These are phyloP conservation scores for Drosophila pruinosa DNA, from an alignment of 1,140 invertebrate species.

Conservation along the genomic window DNA sequence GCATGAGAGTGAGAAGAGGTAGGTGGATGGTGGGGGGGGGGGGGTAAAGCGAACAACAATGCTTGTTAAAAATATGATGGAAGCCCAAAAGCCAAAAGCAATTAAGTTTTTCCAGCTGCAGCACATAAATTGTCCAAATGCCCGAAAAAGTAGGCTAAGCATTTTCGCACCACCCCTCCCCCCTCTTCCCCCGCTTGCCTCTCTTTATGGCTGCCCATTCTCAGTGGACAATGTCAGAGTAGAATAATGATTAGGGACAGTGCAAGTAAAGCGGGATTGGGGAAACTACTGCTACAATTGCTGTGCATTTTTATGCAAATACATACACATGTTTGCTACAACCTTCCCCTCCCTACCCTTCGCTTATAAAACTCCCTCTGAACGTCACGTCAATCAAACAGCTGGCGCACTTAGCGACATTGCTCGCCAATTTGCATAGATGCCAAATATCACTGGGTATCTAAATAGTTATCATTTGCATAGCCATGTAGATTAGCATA, in stretches of 20 bases:
- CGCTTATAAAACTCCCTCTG: neutral
- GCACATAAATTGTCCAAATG: slow-evolving; percentile 18
- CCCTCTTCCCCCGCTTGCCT: neutral
- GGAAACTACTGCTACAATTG: neutral
- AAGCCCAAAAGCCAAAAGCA: slow-evolving; percentile 19
- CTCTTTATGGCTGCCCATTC: neutral
- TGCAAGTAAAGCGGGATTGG: neutral
- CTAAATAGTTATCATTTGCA: slow-evolving; percentile 12
- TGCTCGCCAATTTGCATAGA: neutral
- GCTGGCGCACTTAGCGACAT: neutral
- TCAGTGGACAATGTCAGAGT: neutral
- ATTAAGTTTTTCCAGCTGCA: slow-evolving; percentile 24
- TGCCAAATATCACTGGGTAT: slow-evolving; percentile 3
- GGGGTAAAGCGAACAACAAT: neutral
- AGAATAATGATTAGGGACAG: neutral
- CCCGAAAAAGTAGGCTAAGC: slow-evolving; percentile 18
- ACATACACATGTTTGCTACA: neutral
- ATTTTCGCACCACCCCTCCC: neutral
- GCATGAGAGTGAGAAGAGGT: neutral
- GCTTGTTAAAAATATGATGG: slow-evolving; percentile 25
- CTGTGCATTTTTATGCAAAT: slow-evolving; percentile 16
- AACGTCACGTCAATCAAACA: slow-evolving; percentile 7
- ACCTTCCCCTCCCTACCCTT: neutral
- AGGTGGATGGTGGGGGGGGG: neutral
- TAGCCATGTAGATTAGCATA: slow-evolving; percentile 10